Evolutionary conservation across 1,140 invertebrate genomes (phyloP).

Genomic region (Pseudomyrmex flavicornis): DNA sequence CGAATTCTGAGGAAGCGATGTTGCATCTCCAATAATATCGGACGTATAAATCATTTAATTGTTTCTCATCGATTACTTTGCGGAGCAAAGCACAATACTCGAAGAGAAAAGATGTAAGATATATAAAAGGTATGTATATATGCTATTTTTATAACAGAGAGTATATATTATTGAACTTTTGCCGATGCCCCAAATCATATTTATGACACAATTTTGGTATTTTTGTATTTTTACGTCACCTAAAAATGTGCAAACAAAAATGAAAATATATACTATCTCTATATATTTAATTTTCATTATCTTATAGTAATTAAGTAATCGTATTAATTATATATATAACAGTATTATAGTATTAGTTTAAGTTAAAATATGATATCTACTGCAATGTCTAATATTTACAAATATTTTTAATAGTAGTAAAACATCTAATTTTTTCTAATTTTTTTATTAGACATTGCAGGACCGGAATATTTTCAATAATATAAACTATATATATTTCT

Average conservation of each 20-base stretch:
- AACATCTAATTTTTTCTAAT: too few species aligned
- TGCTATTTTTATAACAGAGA: constrained; percentile 25
- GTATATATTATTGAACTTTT: constrained; percentile 13
- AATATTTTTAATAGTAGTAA: too few species aligned
- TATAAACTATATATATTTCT: too few species aligned
- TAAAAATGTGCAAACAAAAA: background rate
- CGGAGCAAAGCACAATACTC: background rate
- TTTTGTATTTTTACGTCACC: background rate
- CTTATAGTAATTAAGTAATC: too few species aligned
- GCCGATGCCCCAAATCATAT: constrained; percentile 31
- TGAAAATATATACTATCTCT: background rate
- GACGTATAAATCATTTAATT: constrained; percentile 29
- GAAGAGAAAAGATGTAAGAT: background rate
- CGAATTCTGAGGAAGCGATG: constrained; percentile 8
- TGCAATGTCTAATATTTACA: too few species aligned
- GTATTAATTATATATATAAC: background rate
- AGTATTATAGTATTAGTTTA: background rate
- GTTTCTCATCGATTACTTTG: constrained; percentile 24
- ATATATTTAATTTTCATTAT: background rate
- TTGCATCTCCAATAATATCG: constrained; percentile 13
- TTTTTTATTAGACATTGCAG: too few species aligned
- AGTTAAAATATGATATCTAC: constrained; percentile 1
- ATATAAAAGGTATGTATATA: background rate
- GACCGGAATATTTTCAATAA: too few species aligned
- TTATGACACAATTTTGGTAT: background rate